phyloP scores from a whole-genome alignment of 2,888 invertebrate species.

The Lordiphosa andalusiaca region DNA sequence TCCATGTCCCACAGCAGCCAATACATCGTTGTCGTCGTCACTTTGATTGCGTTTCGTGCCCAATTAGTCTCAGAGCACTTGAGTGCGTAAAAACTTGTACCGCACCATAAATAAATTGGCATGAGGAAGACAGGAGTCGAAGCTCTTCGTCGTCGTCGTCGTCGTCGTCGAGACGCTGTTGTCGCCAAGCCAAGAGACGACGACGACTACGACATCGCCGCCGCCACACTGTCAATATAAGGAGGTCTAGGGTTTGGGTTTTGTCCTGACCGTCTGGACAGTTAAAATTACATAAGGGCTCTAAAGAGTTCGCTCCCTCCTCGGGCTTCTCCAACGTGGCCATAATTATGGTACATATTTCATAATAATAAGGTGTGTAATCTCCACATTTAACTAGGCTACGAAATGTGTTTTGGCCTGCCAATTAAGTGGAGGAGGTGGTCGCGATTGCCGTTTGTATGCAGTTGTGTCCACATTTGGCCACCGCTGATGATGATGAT shows the following conservation, averaged over 20 bases:
- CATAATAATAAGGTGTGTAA: conserved; percentile 76
- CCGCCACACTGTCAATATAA: conserved; percentile 56
- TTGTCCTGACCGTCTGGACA: conserved; percentile 14
- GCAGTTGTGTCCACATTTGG: conserved; percentile 11
- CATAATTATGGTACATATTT: conserved; percentile 71
- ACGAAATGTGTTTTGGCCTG: conserved; percentile 22
- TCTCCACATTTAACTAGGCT: conserved; percentile 66
- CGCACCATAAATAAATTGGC: conserved; percentile 79
- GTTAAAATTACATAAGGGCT: conserved; percentile 62
- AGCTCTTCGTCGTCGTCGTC: conserved; percentile 26
- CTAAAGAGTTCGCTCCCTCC: conserved; percentile 50
- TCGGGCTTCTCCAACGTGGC: conserved; percentile 38
- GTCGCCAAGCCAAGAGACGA: conserved; percentile 65
- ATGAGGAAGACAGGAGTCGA: conserved; percentile 74
- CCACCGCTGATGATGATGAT: conserved; percentile 4
- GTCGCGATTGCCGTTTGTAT: not conserved
- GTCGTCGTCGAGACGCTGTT: conserved; percentile 51
- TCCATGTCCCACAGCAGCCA: conserved; percentile 10
- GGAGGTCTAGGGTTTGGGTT: conserved; percentile 34
- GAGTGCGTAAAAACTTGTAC: conserved; percentile 80
- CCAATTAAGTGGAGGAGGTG: conserved; percentile 46
- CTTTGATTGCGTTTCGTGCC: conserved; percentile 79
- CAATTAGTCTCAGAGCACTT: conserved; percentile 80
- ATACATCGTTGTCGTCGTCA: conserved; percentile 65
- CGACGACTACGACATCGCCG: conserved; percentile 30